Conservation (phyloP, 2,113 vertebrate genomes). For the Verasper variegatus region DNA sequence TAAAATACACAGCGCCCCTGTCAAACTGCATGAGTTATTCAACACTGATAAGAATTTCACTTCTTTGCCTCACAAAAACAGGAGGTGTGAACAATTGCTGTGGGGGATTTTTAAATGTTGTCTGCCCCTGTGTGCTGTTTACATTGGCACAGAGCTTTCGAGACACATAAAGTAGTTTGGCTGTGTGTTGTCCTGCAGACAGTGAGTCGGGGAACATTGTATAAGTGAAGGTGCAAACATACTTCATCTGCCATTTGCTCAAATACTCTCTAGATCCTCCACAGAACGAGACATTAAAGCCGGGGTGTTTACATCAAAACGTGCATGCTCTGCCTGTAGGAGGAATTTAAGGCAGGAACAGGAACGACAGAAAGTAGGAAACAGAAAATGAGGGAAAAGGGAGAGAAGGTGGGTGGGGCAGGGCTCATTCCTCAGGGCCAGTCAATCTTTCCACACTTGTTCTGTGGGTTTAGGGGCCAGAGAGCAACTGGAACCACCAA, state of each 20-base stretch:
- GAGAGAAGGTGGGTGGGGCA: conserved; percentile 55
- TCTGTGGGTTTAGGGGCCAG: conserved; percentile 36
- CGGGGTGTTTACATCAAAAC: background rate
- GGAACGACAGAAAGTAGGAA: background rate
- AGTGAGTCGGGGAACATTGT: background rate
- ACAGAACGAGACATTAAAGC: background rate
- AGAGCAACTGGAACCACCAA: conserved; percentile 31
- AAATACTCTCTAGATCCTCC: background rate
- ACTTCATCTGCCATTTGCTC: background rate
- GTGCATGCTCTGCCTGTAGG: background rate
- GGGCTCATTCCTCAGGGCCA: conserved; percentile 48
- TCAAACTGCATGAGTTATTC: conserved; percentile 40
- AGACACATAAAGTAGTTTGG: background rate
- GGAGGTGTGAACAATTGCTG: conserved; percentile 11
- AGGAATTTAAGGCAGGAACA: background rate
- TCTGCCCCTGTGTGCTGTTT: conserved; percentile 12
- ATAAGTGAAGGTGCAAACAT: background rate
- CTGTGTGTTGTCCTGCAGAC: conserved; percentile 14
- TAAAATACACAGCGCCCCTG: conserved; percentile 29
- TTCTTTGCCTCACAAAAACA: conserved; percentile 25
- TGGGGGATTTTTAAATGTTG: too few relatives aligned
- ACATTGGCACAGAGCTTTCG: background rate
- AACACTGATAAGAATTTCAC: conserved; percentile 44
- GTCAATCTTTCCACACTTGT: conserved; percentile 34
- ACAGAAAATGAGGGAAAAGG: conserved; percentile 4